These are phyloP conservation scores for Ennomos fuscantarius DNA, from an alignment of 2,888 invertebrate genomes.

Conservation along the genomic window DNA sequence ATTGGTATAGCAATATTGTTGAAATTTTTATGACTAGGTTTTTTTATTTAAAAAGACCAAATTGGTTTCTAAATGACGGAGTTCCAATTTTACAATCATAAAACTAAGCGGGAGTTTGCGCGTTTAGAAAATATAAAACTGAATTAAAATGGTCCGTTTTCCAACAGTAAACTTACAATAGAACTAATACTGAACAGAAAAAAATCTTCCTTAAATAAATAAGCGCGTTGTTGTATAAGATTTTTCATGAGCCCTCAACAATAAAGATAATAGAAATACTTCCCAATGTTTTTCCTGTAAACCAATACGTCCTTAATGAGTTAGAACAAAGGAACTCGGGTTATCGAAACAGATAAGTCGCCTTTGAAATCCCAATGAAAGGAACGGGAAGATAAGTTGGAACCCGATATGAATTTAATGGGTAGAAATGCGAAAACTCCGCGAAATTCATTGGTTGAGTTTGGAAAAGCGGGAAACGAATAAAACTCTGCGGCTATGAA, in stretches of 20 bases:
- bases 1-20: too few species aligned
- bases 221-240: constrained; percentile 7
- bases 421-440: constrained; percentile 25
- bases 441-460: constrained; percentile 2
- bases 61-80: too few species aligned
- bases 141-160: too few species aligned
- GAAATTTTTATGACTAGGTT: too few species aligned
- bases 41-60: too few species aligned
- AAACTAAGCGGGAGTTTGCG: too few species aligned
- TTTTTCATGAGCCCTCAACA: constrained; percentile 13
- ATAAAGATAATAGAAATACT: constrained; percentile 20
- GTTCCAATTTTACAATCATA: too few species aligned
- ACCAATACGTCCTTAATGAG: constrained; percentile 31
- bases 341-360: constrained; percentile 34
- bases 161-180: too few species aligned
- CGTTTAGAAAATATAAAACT: too few species aligned
- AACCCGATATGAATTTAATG: constrained; percentile 32
- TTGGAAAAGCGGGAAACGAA: neutral
- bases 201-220: neutral
- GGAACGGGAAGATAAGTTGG: constrained; percentile 28
- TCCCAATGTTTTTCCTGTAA: constrained; percentile 31
- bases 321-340: constrained; percentile 26
- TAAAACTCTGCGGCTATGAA: too few species aligned
- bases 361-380: constrained; percentile 29
- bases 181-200: too few species aligned